Evolutionary conservation across 1,140 invertebrate species (phyloP), one percentile per base, ranked within the genome.

Genomic region (Hylaeus volcanicus): DNA sequence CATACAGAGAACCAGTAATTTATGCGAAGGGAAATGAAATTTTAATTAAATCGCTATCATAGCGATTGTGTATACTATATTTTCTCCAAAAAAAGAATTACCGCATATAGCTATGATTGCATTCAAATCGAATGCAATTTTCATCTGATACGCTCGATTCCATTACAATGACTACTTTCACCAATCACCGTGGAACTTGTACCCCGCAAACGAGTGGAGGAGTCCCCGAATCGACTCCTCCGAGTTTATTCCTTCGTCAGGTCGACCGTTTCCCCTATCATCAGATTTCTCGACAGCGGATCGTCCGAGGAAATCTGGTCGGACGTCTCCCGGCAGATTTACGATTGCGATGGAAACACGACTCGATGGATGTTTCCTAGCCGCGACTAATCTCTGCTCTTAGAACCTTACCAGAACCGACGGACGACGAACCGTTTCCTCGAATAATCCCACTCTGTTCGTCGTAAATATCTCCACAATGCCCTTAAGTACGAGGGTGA

Each of bases 341-440:
- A 81, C 71, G 61, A 65, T 63, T 45, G 14, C 58, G 56, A 63
- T 55, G 12, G 69, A 68, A 81, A 85, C 56, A 72, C 26, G 74
- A 55, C 5, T 37, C 12, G 64, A 68, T 81, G 60, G 56, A 83
- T 66, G 77, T 84, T 84, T 75, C 73, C 64, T 55, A 58, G 71
- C 12, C 26, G 37, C 71, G 37, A 75, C 76, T 74, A 85, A 80
- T 84, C 66, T 73, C 39, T 63, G 45, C 64, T 51, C 55, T 55
- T 37, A 69, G 55, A 68, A 56, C 74, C 14, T 37, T 43, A 48
- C 58, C 60, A 71, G 61, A 73, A 60, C 11, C 12, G 15, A 37
- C n/a, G 43, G 43, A 73, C 12, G 14, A 73, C 5, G 6, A n/a
- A 58, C 15, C 12, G 53, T 55, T 55, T 76, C 56, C 48, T 71